Evolutionary conservation across 2,888 invertebrate species (phyloP), one percentile per base, ranked within the genome.

Genomic region (Scelioninae gen. 1): DNA sequence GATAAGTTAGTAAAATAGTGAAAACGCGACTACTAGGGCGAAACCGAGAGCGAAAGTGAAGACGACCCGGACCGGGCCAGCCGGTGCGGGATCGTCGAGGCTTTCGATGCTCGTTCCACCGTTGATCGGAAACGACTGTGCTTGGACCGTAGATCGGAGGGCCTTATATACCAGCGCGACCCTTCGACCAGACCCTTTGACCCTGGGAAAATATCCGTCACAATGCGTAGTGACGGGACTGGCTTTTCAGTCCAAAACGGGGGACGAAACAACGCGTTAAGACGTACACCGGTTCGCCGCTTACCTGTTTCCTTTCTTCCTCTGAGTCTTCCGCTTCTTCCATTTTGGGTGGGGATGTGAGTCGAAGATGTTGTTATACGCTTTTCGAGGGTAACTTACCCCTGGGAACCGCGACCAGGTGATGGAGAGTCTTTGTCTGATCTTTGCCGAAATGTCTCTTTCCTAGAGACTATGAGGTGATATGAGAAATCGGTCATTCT

Each of bases 191-290:
- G 74, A 82, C 65, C 78, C 84, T 77, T 84, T 16, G 62, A 85
- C 88, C 88, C 88, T 90, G 90, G 90, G 90, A 90, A 90, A 90
- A 89, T 89, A 87, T 86, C 83, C 77, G 60, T 51, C 53, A 74
- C 79, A 79, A 79, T 88, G 86, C 85, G 69, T 66, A 71, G 62
- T 55, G 40, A 47, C 40, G 74, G 60, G 55, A 55, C 69, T 40
- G 53, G 78, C 60, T 60, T 62, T 74, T 75, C 60, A 66, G 58
- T 75, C 47, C 45, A 16, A 5, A 45, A 77, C 60, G 58, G 76
- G 60, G 34, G 43, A 32, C n/a, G n/a, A n/a, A n/a, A n/a, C n/a
- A 9, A 15, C 34, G 7, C 55, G 31, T 15, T 63, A 32, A 38
- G 77, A 80, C 65, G 72, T 74, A 74, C 56, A 32, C n/a, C n/a